Conservation (phyloP, 2,113 vertebrate genomes). For the Heliornis fulica region DNA sequence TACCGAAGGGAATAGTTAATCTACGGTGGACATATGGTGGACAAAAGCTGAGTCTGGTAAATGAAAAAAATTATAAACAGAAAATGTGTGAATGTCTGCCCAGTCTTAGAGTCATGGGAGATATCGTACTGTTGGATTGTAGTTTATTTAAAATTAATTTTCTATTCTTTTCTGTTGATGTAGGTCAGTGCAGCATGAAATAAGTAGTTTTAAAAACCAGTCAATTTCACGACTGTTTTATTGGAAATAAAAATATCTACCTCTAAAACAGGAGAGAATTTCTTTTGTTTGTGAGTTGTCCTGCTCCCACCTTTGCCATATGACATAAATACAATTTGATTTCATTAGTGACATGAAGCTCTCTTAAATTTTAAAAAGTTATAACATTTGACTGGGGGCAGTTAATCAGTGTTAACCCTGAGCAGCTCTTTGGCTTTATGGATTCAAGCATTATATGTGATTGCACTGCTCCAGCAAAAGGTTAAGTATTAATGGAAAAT, state of each 20-base stretch:
- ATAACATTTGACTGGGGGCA: constrained; percentile 58
- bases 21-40: constrained; percentile 90
- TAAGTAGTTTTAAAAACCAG: neutral
- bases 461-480: constrained; percentile 81
- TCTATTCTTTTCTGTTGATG: constrained; percentile 38
- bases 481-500: constrained; percentile 90
- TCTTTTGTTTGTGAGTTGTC: neutral
- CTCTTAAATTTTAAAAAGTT: constrained; percentile 56
- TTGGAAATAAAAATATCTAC: neutral
- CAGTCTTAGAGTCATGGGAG: constrained; percentile 66
- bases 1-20: constrained; percentile 88
- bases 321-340: constrained; percentile 30
- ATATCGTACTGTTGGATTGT: constrained; percentile 26
- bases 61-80: constrained; percentile 84
- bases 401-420: constrained; percentile 77
- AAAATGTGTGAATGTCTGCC: constrained; percentile 83
- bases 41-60: constrained; percentile 90
- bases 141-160: constrained; percentile 40
- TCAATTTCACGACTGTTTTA: neutral
- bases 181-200: neutral
- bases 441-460: constrained; percentile 76
- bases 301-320: neutral
- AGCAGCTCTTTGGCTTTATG: constrained; percentile 74
- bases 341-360: constrained; percentile 10
- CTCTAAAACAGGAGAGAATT: neutral